Percentiles rank a stretch among this genome's conserved stretches.
Conservation (phyloP, 1,140 invertebrate genomes). For the Trichoplusia ni region DNA sequence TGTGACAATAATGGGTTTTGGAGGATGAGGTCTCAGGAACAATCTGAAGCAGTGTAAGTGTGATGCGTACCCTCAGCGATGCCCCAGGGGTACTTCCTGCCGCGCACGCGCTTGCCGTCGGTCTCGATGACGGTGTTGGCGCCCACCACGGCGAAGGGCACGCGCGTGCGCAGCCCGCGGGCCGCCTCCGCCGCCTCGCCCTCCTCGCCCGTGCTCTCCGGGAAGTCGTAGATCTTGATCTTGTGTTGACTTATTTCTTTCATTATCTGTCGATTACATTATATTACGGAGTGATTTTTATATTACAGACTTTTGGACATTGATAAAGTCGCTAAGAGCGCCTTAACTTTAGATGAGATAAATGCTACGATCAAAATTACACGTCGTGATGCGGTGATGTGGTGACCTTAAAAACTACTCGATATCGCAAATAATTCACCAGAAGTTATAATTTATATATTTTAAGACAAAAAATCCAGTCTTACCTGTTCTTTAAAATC, state of each 20-base stretch:
- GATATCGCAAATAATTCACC: too few species aligned
- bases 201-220: conserved; percentile 86
- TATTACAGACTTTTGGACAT: too few species aligned
- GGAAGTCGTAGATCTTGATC: conserved; percentile 99
- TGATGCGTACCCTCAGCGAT: conserved; percentile 93
- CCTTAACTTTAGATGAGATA: too few species aligned
- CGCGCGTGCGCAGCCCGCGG: conserved; percentile 89
- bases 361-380: too few species aligned
- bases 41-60: too few species aligned
- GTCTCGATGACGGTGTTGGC: conserved; percentile 97
- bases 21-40: background rate
- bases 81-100: conserved; percentile 98
- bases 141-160: conserved; percentile 99
- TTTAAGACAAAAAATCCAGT: too few species aligned
- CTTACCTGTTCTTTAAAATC: conserved; percentile 97
- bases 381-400: too few species aligned
- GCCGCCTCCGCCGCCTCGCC: conserved; percentile 88
- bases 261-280: conserved; percentile 87
- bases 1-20: too few species aligned
- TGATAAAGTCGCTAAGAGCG: too few species aligned
- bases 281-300: too few species aligned
- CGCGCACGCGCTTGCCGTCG: conserved; percentile 93
- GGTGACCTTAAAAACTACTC: too few species aligned
- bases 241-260: conserved; percentile 98
- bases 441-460: too few species aligned